These are phyloP conservation scores for Babylonia areolata DNA, from an alignment of 1,140 invertebrate species.

Conservation along the genomic window DNA sequence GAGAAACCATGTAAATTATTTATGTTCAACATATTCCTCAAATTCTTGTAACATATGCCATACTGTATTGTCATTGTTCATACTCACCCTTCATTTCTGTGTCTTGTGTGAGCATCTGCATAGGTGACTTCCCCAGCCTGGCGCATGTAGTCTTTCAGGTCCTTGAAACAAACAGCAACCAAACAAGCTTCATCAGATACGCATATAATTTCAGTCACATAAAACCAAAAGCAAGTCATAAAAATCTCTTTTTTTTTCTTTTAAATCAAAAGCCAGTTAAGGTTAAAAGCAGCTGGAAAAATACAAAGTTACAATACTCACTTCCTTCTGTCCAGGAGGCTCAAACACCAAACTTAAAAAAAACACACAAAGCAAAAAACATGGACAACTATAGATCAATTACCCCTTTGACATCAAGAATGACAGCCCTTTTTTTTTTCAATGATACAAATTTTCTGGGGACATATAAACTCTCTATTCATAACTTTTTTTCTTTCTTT, in stretches of 20 bases:
- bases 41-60: too few relatives aligned
- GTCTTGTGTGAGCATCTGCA: conserved; percentile 98
- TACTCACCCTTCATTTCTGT: conserved; percentile 95
- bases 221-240: background rate
- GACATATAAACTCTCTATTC: too few relatives aligned
- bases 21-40: too few relatives aligned
- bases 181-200: background rate
- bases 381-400: too few relatives aligned
- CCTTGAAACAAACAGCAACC: conserved; percentile 79
- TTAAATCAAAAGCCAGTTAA: too few relatives aligned
- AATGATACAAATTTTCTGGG: background rate
- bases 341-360: conserved; percentile 34
- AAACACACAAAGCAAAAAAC: conserved; percentile 6
- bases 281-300: background rate
- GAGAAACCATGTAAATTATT: too few relatives aligned
- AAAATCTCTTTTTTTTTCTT: background rate
- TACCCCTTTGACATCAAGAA: background rate
- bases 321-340: conserved; percentile 9
- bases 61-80: background rate
- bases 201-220: background rate
- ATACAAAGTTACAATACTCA: conserved; percentile 18
- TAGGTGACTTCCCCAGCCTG: conserved; percentile 99
- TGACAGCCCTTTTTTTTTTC: background rate
- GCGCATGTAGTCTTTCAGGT: conserved; percentile 99
- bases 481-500: too few relatives aligned